A percentile compares a stretch with the other conserved stretches of the same genome.
Conservation (phyloP, 2,113 vertebrate genomes). For the Turnix velox region DNA sequence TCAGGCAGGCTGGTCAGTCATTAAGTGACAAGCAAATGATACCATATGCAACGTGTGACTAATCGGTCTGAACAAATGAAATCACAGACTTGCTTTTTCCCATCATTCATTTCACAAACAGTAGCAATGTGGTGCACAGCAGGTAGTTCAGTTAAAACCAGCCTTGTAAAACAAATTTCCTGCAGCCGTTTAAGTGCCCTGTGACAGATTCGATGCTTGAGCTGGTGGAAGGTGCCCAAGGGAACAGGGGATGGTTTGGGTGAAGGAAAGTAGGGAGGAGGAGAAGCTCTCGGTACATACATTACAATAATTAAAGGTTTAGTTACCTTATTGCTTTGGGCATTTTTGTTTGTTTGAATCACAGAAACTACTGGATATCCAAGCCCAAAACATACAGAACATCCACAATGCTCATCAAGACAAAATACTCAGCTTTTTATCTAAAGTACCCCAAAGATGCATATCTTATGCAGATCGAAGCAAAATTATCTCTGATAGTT, state of each 20-base stretch:
- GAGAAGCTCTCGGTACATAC: slow-evolving; percentile 65
- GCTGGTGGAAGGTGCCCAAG: slow-evolving; percentile 37
- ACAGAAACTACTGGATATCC: slow-evolving; percentile 67
- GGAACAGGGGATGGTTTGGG: slow-evolving; percentile 56
- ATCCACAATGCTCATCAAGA: neutral
- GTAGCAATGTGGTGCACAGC: slow-evolving; percentile 81
- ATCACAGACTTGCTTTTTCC: slow-evolving; percentile 88
- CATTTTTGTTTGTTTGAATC: slow-evolving; percentile 73
- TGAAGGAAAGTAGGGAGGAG: slow-evolving; percentile 48
- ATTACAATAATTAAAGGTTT: slow-evolving; percentile 79
- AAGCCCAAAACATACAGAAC: slow-evolving; percentile 61
- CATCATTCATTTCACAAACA: slow-evolving; percentile 83
- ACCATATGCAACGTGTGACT: slow-evolving; percentile 85
- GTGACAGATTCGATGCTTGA: slow-evolving; percentile 44
- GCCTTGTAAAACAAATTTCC: slow-evolving; percentile 90
- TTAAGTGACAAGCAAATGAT: slow-evolving; percentile 99
- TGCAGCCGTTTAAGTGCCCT: slow-evolving; percentile 72
- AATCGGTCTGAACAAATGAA: slow-evolving; percentile 92
- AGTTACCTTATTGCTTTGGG: slow-evolving; percentile 69
- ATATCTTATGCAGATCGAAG: neutral
- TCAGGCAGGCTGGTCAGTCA: slow-evolving; percentile 91
- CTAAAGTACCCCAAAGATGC: slow-evolving; percentile 10
- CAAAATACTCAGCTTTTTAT: neutral
- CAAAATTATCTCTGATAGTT: neutral
- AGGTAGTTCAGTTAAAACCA: slow-evolving; percentile 87